Conservation (phyloP, 2,888 invertebrate genomes). For the Heliconius aoede region DNA sequence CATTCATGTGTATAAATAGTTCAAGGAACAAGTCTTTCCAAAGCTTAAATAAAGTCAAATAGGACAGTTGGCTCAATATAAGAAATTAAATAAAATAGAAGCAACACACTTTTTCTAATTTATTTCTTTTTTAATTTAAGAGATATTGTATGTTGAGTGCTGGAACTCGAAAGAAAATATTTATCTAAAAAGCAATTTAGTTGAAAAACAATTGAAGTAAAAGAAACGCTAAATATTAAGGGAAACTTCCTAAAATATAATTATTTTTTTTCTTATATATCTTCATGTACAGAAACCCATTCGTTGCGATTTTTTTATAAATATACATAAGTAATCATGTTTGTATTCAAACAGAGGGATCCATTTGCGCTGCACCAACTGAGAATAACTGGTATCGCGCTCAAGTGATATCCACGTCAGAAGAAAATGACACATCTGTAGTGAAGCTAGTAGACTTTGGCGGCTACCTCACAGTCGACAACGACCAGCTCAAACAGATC, state of each 20-base stretch:
- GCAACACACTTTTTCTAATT: background rate
- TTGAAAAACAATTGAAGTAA: too few species aligned
- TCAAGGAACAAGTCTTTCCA: constrained; percentile 7
- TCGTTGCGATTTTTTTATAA: too few species aligned
- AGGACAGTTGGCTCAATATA: background rate
- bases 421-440: constrained; percentile 88
- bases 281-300: too few species aligned
- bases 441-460: constrained; percentile 98
- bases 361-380: constrained; percentile 94
- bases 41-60: background rate
- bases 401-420: constrained; percentile 88
- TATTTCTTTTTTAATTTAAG: background rate
- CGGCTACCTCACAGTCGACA: constrained; percentile 92
- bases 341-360: constrained; percentile 84
- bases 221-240: too few species aligned
- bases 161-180: background rate
- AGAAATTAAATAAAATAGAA: background rate
- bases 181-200: too few species aligned
- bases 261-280: too few species aligned
- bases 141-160: background rate
- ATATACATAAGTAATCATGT: background rate
- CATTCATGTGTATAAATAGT: constrained; percentile 13
- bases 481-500: constrained; percentile 93
- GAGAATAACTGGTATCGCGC: constrained; percentile 95
- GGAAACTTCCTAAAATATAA: too few species aligned